Evolutionary conservation across 2,888 invertebrate genomes (phyloP).

Genomic region (Amblyjoppa proteus): DNA sequence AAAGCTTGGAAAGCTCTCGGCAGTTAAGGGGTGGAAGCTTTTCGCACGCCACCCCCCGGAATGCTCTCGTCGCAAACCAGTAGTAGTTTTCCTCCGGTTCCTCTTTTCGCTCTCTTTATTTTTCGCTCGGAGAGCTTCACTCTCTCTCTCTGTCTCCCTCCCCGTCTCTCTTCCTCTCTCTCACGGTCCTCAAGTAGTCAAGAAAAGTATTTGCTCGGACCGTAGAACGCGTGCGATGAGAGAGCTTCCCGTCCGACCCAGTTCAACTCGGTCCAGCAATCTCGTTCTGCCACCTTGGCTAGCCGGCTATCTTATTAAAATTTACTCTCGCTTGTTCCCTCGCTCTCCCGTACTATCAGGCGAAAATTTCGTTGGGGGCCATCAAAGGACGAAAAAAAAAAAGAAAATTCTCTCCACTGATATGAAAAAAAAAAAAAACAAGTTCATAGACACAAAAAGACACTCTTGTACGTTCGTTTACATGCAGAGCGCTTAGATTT

Average conservation of each 20-base stretch:
- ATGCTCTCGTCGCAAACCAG: conserved; percentile 62
- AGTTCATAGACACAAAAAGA: not conserved
- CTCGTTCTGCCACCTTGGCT: conserved; percentile 67
- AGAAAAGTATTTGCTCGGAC: conserved; percentile 72
- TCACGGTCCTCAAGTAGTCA: conserved; percentile 69
- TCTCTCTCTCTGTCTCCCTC: conserved; percentile 19
- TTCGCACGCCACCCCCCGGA: conserved; percentile 62
- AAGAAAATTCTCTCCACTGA: not conserved
- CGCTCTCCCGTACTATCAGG: conserved; percentile 43
- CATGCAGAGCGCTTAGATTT: too few species aligned
- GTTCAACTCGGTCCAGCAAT: conserved; percentile 67
- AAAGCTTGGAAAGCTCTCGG: conserved; percentile 69
- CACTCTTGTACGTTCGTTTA: too few species aligned
- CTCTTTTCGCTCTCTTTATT: conserved; percentile 49
- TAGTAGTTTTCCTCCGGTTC: conserved; percentile 62
- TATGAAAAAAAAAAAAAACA: conserved; percentile 19
- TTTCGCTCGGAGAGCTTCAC: not conserved
- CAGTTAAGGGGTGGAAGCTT: conserved; percentile 69
- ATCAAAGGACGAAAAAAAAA: conserved; percentile 47
- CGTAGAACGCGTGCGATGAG: conserved; percentile 51
- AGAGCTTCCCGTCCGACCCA: conserved; percentile 61
- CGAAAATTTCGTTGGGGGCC: conserved; percentile 64
- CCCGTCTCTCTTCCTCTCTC: conserved; percentile 16
- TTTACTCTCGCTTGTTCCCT: conserved; percentile 64
- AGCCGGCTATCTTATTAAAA: conserved; percentile 66